Evolutionary conservation across 2,797 vertebrate genomes (phyloP).

Genomic region (Sphaeramia orbicularis): DNA sequence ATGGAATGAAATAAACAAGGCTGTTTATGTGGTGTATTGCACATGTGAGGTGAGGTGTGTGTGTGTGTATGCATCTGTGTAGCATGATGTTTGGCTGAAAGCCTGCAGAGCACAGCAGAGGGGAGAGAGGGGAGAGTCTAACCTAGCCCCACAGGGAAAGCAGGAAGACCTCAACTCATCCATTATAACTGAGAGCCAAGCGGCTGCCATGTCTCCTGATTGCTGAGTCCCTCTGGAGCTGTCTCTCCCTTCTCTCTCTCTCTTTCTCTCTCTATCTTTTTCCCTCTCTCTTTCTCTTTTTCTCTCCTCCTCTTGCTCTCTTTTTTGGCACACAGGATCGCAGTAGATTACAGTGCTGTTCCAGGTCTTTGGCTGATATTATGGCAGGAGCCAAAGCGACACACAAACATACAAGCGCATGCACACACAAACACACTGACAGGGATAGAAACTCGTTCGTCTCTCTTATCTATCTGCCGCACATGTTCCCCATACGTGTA

Average conservation of each 20-base stretch:
- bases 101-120: slow-evolving; percentile 60
- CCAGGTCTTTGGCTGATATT: slow-evolving; percentile 69
- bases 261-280: not conserved
- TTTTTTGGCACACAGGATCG: slow-evolving; percentile 58
- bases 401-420: slow-evolving; percentile 38
- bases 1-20: slow-evolving; percentile 71
- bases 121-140: slow-evolving; percentile 62
- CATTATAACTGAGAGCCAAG: slow-evolving; percentile 82
- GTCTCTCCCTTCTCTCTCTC: slow-evolving; percentile 22
- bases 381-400: slow-evolving; percentile 63
- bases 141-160: slow-evolving; percentile 67
- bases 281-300: not conserved
- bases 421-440: slow-evolving; percentile 58
- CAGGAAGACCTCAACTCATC: slow-evolving; percentile 79
- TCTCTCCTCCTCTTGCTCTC: slow-evolving; percentile 20
- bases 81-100: slow-evolving; percentile 52
- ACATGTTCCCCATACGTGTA: slow-evolving; percentile 84
- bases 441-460: slow-evolving; percentile 58
- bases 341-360: slow-evolving; percentile 69
- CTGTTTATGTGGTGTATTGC: slow-evolving; percentile 39
- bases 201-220: slow-evolving; percentile 82
- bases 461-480: slow-evolving; percentile 84
- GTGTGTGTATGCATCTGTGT: slow-evolving; percentile 35
- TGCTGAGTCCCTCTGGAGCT: slow-evolving; percentile 73
- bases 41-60: slow-evolving; percentile 46